Base-by-base conservation (phyloP, 2,797 vertebrate species). In the Falco novaeseelandiae region DNA sequence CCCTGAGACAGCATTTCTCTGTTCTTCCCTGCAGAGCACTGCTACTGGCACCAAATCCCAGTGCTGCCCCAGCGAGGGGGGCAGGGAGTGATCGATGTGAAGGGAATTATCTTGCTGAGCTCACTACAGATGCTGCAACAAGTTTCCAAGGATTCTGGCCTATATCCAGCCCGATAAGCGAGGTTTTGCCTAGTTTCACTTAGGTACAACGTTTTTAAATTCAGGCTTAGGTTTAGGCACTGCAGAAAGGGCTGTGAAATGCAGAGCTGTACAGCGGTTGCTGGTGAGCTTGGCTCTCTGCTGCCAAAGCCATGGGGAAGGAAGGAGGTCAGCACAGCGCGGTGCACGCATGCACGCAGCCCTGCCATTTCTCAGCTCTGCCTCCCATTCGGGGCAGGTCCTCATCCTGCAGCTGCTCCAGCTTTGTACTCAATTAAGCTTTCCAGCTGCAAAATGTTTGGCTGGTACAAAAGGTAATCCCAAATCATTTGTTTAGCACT, bases 31-130 rank as follows among this genome's bases (percentile, higher is more conserved):
- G 57, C 42, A 7, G 52, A 58, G 16, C 27, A 5, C 63, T 29
- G 22, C 27, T 55, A 18, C 49, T 51, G 40, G 46, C 58, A 5
- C 88, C 2, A 5, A 34, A 46, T 21, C 29, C 73, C 58, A 25
- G 30, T 3, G 22, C 49, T 38, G 4, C 14, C 30, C 52, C 21
- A 21, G 62, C 0, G 1, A 34, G 13, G 10, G 48, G 6, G 1
- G 4, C 16, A 30, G 21, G 20, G 32, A 17, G 7, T 0, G 1
- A 18, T 14, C 0, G 0, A 4, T 18, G 27, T 2, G 1, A 61
- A 52, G 26, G 21, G 25, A 89, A 72, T 61, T 18, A 66, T 78
- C 34, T 69, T 49, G 17, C 62, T 62, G 77, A 69, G 58, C 22
- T 78, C 15, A 10, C 23, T 38, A 26, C 27, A 55, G 32, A 15